Conservation (phyloP, 2,888 invertebrate genomes). For the Anodontia alba region DNA sequence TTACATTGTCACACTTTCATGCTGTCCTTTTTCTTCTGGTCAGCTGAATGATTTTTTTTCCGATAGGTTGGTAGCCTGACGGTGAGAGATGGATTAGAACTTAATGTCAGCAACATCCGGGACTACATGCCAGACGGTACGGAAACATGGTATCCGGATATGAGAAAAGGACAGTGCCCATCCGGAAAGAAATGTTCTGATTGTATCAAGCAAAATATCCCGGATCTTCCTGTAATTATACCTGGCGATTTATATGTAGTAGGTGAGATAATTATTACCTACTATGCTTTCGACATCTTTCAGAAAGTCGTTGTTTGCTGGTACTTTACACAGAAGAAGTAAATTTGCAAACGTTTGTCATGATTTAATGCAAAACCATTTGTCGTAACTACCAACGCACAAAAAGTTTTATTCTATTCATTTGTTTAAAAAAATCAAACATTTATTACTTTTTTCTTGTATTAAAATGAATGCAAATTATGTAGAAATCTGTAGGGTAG, state of each 20-base stretch:
- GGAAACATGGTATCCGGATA: not conserved
- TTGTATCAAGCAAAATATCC: constrained; percentile 22
- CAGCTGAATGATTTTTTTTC: not conserved
- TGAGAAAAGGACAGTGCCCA: constrained; percentile 31
- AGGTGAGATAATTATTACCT: too few relatives aligned
- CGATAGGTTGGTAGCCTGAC: constrained; percentile 25
- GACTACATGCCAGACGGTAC: not conserved
- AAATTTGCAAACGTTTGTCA: too few relatives aligned
- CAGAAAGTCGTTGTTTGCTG: too few relatives aligned
- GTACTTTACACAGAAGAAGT: too few relatives aligned
- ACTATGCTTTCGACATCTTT: too few relatives aligned
- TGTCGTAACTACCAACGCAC: too few relatives aligned
- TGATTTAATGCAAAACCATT: too few relatives aligned
- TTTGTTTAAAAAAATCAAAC: too few relatives aligned
- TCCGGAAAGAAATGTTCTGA: constrained; percentile 14
- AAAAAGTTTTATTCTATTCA: too few relatives aligned
- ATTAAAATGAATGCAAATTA: not conserved
- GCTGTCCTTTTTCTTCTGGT: too few relatives aligned
- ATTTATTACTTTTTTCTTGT: not conserved
- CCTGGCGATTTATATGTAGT: constrained; percentile 38
- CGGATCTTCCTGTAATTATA: constrained; percentile 11
- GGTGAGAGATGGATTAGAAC: not conserved
- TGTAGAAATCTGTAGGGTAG: too few relatives aligned
- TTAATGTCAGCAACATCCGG: not conserved
- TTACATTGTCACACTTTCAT: too few relatives aligned